phyloP scores from a whole-genome alignment of 2,113 vertebrate species.

The Emydocephalus ijimae region DNA sequence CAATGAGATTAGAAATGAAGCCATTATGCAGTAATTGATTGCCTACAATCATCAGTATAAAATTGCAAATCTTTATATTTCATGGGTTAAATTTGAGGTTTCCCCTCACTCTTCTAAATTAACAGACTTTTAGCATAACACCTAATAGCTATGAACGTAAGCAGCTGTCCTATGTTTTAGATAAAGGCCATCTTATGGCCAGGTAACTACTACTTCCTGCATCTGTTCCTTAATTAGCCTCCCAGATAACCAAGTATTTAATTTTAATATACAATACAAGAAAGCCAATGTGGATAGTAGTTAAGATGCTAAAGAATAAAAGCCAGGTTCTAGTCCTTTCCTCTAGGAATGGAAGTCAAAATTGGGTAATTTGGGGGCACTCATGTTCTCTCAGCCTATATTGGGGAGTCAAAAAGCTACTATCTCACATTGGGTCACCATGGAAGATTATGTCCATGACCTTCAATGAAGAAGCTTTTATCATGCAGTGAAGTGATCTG shows the following conservation, averaged over 20 bases:
- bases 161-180: not conserved
- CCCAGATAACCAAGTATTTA: not conserved
- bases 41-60: not conserved
- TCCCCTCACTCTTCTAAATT: not conserved
- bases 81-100: not conserved
- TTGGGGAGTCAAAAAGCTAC: not conserved
- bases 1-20: not conserved
- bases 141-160: not conserved
- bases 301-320: not conserved
- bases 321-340: no score
- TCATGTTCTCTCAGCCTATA: not conserved
- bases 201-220: not conserved
- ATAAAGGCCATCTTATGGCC: not conserved
- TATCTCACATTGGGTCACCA: not conserved
- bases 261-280: not conserved
- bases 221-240: not conserved
- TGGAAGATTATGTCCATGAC: not conserved
- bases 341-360: not conserved
- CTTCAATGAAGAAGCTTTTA: not conserved
- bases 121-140: not conserved
- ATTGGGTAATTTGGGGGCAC: not conserved
- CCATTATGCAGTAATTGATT: not conserved
- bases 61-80: not conserved
- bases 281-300: not conserved
- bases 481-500: not conserved